Conservation (phyloP, 2,797 vertebrate genomes). For the Orestias chungarensis region DNA sequence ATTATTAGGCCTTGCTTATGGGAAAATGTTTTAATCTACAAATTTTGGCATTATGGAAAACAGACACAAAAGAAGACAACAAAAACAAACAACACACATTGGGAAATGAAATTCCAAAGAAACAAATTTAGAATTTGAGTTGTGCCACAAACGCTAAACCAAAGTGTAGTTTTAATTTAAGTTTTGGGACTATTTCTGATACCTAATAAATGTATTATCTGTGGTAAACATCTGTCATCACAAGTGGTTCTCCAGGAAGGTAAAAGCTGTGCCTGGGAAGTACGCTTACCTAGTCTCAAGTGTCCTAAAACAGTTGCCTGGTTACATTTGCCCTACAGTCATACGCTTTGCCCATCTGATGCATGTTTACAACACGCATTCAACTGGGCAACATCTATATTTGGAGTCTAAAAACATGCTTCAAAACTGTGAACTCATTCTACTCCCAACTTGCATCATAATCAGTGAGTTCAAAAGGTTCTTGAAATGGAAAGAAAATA, state of each 20-base stretch:
- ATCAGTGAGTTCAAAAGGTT: background rate
- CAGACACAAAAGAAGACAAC: no score
- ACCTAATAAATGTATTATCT: conserved; percentile 15
- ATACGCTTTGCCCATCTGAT: conserved; percentile 45
- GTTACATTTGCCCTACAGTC: conserved; percentile 61
- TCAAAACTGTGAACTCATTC: conserved; percentile 10
- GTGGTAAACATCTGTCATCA: conserved; percentile 57
- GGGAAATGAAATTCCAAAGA: no score
- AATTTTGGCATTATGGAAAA: no score
- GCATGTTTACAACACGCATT: conserved; percentile 37
- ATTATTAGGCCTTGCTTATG: no score
- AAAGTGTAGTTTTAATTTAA: background rate
- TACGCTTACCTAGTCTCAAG: conserved; percentile 44
- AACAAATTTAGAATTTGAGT: no score
- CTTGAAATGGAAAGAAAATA: conserved; percentile 43
- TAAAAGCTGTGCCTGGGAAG: conserved; percentile 50
- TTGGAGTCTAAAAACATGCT: conserved; percentile 10
- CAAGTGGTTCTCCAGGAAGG: conserved; percentile 47
- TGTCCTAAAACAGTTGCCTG: conserved; percentile 65
- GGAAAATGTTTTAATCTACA: no score
- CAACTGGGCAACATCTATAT: conserved; percentile 25
- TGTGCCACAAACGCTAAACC: no score
- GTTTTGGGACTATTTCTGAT: background rate
- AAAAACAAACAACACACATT: no score
- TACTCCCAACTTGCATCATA: background rate